A percentile compares a stretch with the other conserved stretches of the same genome.
These are phyloP conservation scores for Anastrepha ludens DNA, from an alignment of 1,140 invertebrate species.

Conservation along the genomic window DNA sequence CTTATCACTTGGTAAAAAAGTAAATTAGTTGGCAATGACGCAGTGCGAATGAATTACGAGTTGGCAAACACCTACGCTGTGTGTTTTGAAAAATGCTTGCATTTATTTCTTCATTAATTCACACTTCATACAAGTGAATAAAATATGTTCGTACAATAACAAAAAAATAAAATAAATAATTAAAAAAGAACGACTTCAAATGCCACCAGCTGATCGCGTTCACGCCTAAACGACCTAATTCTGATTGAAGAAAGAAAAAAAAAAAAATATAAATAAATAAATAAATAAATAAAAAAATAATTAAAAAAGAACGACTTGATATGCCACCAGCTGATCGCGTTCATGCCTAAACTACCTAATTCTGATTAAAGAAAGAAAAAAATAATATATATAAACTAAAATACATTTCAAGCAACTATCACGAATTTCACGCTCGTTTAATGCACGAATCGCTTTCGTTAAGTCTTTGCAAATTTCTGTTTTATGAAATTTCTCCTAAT, in stretches of 20 bases:
- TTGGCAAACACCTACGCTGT: not conserved
- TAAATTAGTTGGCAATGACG: slow-evolving; percentile 33
- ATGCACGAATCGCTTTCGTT: not conserved
- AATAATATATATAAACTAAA: too few relatives aligned
- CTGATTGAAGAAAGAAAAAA: not conserved
- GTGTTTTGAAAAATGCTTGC: not conserved
- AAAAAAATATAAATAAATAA: not conserved
- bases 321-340: too few relatives aligned
- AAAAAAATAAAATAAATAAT: too few relatives aligned
- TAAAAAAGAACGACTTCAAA: too few relatives aligned
- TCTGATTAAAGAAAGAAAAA: not conserved
- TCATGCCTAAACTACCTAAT: too few relatives aligned
- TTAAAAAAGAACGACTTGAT: not conserved
- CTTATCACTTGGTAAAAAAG: not conserved
- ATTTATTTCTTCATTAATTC: not conserved
- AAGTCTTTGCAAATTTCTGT: not conserved
- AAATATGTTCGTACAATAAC: not conserved
- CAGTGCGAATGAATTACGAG: slow-evolving; percentile 19
- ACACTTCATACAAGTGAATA: not conserved
- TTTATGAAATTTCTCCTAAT: not conserved
- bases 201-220: not conserved
- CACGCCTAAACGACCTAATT: not conserved
- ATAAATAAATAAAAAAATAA: not conserved
- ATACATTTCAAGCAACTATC: not conserved
- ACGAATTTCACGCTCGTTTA: not conserved